phyloP scores from a whole-genome alignment of 2,113 vertebrate genomes.

The Probosciger aterrimus region DNA sequence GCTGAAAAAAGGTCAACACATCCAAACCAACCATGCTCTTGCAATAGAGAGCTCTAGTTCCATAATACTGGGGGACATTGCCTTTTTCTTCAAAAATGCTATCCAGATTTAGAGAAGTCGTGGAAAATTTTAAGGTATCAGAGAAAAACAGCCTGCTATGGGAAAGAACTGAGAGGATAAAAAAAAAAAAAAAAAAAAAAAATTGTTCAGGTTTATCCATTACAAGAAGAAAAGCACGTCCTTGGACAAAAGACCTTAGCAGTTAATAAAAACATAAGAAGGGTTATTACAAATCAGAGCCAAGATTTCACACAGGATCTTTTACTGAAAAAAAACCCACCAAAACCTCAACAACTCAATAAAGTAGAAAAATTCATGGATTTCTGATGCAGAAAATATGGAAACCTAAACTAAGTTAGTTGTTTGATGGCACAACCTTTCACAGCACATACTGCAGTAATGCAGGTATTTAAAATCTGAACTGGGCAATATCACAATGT shows the following conservation, averaged over 20 bases:
- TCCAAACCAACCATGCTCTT: not conserved
- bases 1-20: not conserved
- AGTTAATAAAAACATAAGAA: not conserved
- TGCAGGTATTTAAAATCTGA: not conserved
- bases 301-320: not conserved
- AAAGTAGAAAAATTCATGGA: accelerated
- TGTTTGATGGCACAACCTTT: not conserved
- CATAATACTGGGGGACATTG: not conserved
- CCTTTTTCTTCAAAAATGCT: not conserved
- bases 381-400: not conserved
- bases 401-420: not conserved
- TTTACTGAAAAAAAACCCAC: not conserved
- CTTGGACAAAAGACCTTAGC: not conserved
- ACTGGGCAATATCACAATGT: not conserved
- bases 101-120: not conserved
- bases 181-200: not conserved
- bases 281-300: not conserved
- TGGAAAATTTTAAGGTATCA: not conserved
- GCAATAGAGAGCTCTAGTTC: not conserved
- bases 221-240: not conserved
- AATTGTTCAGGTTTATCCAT: not conserved
- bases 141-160: not conserved
- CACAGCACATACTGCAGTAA: not conserved
- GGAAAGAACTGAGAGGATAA: not conserved
- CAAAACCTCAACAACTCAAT: not conserved